Base-by-base conservation (phyloP, 2,888 invertebrate genomes). In the Drosophila vallismaia region DNA sequence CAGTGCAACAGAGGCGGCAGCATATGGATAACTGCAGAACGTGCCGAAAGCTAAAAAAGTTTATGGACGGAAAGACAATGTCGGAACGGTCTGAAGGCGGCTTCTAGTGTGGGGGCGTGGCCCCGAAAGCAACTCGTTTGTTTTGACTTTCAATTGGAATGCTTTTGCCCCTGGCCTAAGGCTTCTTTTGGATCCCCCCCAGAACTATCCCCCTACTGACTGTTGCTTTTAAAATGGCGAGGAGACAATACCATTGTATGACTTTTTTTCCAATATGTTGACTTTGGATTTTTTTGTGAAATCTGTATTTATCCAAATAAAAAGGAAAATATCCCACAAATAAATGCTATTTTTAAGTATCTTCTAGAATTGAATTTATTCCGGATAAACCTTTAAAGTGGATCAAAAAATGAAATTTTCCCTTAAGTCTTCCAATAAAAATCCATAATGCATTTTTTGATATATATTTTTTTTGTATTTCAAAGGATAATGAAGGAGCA, bases 141-240 rank as follows among this genome's bases (percentile, higher is more conserved):
- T 81, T 81, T 77, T 84, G 81, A 80, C 81, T 84, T 77, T 80
- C 81, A 77, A 86, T 84, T 86, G 73, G 75, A 77, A 69, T 77
- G 78, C 81, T 84, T 84, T 77, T 83, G 19, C 19, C 60, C 19
- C 55, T 55, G 70, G 67, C 62, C 57, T 46, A 12, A 63, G 64
- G 68, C 45, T 54, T 24, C 55, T 57, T 56, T 38, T 14, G 19
- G 31, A 12, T n/a, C 42, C 40, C 42, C 40, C 19, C 28, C 8
- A 33, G 29, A 8, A 7, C 19, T n/a, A n/a, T n/a, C n/a, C 44
- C 44, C 42, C 8, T 12, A 0, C 46, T 10, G 19, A 28, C 56
- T 62, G 48, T 48, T 56, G 53, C 74, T 85, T 48, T 66, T 62
- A 40, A 33, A 33, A n/a, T 12, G 12, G 31, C 24, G 31, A 19